Base-by-base conservation (phyloP, 2,113 vertebrate genomes). In the Castor canadensis region DNA sequence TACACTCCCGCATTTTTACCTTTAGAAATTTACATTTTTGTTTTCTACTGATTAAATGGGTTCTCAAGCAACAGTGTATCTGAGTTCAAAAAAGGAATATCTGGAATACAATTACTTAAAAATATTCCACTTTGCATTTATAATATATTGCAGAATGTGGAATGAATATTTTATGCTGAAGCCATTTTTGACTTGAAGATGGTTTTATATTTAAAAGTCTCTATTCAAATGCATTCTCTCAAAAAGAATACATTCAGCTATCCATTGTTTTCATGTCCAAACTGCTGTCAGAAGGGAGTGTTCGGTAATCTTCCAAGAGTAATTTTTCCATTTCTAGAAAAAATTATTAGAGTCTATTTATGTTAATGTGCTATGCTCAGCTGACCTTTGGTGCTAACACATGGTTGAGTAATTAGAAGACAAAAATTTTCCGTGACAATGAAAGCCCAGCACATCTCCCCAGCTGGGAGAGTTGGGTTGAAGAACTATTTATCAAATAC, bases 111-210 rank as follows among this genome's bases (percentile, higher is more conserved):
- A 95, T 96, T 91, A 84, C 64, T 81, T 94, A 80, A 94, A 94
- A 94, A 93, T 76, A 88, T 83, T 96, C 82, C 47, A 52, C 83
- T 96, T 95, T 96, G 92, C 93, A 95, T 96, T 94, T 95, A 87
- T 95, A 96, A 97, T 96, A 56, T 52, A 87, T 76, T 97, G 96
- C 72, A 92, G 92, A 84, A 93, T 91, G 91, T 91, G 66, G 62
- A 95, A 73, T 92, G 96, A 96, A 96, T 97, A 96, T 91, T 97
- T 97, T 96, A 96, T 96, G 89, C 52, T 86, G 73, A 86, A 94
- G 84, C 38, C 58, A 91, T 82, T 96, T 96, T 96, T 86, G 47
- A 91, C 82, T 83, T 60, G 43, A 95, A 95, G 96, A 75, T 67
- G 82, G 49, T 75, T 95, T 97, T 94, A 76, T 91, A 93, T 95